These are phyloP conservation scores for Ruditapes philippinarum DNA, from an alignment of 1,140 invertebrate species.

Conservation along the genomic window DNA sequence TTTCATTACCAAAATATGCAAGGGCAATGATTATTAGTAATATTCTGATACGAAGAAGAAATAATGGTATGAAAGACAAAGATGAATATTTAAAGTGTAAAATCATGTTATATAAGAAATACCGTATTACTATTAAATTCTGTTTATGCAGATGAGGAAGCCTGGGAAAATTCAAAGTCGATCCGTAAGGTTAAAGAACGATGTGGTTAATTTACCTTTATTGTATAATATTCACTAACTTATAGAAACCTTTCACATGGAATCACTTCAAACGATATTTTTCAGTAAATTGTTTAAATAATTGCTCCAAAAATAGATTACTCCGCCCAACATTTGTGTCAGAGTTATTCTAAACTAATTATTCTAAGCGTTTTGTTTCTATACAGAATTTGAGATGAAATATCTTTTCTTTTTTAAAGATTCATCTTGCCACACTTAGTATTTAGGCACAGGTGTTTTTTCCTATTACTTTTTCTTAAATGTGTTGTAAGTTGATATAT, in stretches of 20 bases:
- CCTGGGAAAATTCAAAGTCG: no score
- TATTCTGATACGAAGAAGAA: no score
- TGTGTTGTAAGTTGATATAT: constrained; percentile 33
- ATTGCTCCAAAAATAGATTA: constrained; percentile 3
- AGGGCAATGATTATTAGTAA: no score
- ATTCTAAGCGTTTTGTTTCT: not conserved
- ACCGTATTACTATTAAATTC: no score
- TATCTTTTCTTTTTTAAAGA: not conserved
- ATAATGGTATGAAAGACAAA: no score
- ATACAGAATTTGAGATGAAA: not conserved
- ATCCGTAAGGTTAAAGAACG: not conserved
- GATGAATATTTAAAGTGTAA: no score
- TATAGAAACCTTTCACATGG: not conserved
- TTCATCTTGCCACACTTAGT: not conserved
- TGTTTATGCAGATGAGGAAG: no score
- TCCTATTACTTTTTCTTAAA: not conserved
- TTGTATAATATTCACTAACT: no score
- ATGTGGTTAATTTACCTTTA: not conserved
- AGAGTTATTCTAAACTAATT: not conserved
- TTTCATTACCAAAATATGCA: no score
- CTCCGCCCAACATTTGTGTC: not conserved
- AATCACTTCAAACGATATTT: not conserved
- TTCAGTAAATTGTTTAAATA: constrained; percentile 11
- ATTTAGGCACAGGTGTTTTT: not conserved
- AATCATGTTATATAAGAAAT: no score